phyloP scores from a whole-genome alignment of 2,797 vertebrate genomes.

The Peromyscus melanophrys region DNA sequence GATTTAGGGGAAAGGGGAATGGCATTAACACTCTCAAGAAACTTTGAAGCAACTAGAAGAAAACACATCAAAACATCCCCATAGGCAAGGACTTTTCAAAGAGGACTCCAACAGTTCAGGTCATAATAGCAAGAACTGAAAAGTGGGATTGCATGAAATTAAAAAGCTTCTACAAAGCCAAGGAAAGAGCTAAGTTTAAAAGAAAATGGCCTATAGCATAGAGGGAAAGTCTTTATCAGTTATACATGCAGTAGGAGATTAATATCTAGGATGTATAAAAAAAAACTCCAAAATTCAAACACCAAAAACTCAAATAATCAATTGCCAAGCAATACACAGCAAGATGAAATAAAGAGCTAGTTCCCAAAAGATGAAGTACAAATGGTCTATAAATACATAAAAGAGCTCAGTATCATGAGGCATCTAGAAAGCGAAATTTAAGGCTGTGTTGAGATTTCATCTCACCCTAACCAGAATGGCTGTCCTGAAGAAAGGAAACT shows the following conservation, averaged over 20 bases:
- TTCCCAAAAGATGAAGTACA: neutral
- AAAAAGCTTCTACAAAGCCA: neutral
- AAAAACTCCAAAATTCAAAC: neutral
- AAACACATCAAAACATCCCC: neutral
- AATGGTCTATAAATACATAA: neutral
- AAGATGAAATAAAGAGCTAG: neutral
- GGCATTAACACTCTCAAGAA: neutral
- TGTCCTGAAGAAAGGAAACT: neutral
- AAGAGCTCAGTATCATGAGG: neutral
- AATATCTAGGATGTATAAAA: neutral
- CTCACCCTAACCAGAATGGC: neutral
- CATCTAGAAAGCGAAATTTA: neutral
- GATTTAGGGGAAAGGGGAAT: neutral
- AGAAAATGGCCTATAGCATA: neutral
- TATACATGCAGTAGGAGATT: neutral
- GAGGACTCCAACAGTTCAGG: neutral
- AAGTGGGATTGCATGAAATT: neutral
- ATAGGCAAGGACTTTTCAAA: neutral
- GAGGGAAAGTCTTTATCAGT: neutral
- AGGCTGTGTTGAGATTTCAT: neutral
- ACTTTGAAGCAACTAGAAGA: neutral
- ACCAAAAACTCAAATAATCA: neutral
- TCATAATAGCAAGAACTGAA: neutral
- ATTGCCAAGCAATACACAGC: neutral
- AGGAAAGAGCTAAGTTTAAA: neutral